phyloP scores from a whole-genome alignment of 1,140 invertebrate genomes.

The Olivierus martensii region DNA sequence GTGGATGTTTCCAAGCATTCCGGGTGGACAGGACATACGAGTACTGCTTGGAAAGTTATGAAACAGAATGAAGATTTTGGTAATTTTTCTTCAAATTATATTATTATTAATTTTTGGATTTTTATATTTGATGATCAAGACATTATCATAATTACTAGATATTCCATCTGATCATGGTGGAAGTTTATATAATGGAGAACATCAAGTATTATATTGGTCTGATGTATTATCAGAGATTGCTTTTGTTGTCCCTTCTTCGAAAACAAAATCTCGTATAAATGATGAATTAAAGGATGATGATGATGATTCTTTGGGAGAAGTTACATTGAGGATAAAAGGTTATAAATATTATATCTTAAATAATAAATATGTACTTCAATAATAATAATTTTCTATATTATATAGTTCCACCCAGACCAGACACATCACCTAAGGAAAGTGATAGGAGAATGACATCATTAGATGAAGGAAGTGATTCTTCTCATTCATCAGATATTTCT shows the following conservation, averaged over 20 bases:
- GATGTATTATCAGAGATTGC: constrained; percentile 87
- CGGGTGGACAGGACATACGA: constrained; percentile 76
- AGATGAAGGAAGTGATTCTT: too few relatives aligned
- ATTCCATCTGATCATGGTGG: constrained; percentile 38
- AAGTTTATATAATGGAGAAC: constrained; percentile 51
- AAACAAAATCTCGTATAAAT: constrained; percentile 31
- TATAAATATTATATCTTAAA: too few relatives aligned
- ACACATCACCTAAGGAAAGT: too few relatives aligned
- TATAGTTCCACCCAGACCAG: too few relatives aligned
- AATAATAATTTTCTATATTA: too few relatives aligned
- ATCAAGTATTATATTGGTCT: constrained; percentile 84
- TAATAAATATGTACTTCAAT: too few relatives aligned
- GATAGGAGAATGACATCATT: too few relatives aligned
- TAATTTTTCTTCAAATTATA: constrained; percentile 1
- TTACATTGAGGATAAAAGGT: not conserved
- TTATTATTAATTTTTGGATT: not conserved
- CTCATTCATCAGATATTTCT: not conserved
- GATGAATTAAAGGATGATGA: constrained; percentile 1
- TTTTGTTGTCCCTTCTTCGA: constrained; percentile 70
- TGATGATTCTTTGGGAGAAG: constrained; percentile 1
- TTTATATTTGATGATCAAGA: too few relatives aligned
- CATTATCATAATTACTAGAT: not conserved
- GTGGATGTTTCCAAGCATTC: constrained; percentile 67
- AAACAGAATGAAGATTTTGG: constrained; percentile 8
- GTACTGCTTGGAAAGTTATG: constrained; percentile 52